A percentile compares a stretch with the other conserved stretches of the same genome.
Conservation (phyloP, 2,888 invertebrate genomes). For the Philereme vetulata region DNA sequence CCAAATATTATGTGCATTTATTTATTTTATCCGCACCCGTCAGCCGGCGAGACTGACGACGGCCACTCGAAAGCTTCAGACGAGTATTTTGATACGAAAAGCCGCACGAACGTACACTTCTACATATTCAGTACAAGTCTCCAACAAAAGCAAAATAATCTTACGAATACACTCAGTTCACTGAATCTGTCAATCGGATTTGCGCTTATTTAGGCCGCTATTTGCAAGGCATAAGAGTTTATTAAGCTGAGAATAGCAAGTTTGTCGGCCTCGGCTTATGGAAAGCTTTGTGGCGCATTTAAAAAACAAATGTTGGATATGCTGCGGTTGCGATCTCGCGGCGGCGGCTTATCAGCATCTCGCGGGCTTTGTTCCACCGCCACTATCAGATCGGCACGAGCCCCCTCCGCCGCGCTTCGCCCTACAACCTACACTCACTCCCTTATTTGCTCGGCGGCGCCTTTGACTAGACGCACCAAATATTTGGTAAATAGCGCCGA, state of each 20-base stretch:
- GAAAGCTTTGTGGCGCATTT: slow-evolving; percentile 41
- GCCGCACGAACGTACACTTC: slow-evolving; percentile 46
- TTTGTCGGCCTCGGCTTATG: slow-evolving; percentile 26
- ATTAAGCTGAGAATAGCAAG: slow-evolving; percentile 19
- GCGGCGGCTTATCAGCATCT: slow-evolving; percentile 69
- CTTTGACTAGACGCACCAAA: slow-evolving; percentile 75
- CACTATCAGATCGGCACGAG: slow-evolving; percentile 69
- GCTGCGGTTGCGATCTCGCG: slow-evolving; percentile 59
- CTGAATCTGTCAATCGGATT: slow-evolving; percentile 67
- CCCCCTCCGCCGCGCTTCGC: slow-evolving; percentile 48
- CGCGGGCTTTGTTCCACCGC: slow-evolving; percentile 63
- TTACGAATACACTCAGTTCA: slow-evolving; percentile 44
- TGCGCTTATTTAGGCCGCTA: slow-evolving; percentile 68
- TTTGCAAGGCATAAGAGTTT: slow-evolving; percentile 63
- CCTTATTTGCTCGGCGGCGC: slow-evolving; percentile 71
- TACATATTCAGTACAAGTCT: slow-evolving; percentile 55
- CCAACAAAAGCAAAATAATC: slow-evolving; percentile 42
- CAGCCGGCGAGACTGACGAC: slow-evolving; percentile 50
- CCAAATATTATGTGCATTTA: slow-evolving; percentile 80
- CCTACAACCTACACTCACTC: slow-evolving; percentile 45
- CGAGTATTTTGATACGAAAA: slow-evolving; percentile 52
- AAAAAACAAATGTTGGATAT: slow-evolving; percentile 59
- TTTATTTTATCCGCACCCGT: slow-evolving; percentile 63
- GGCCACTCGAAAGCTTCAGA: slow-evolving; percentile 50
- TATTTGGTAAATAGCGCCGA: slow-evolving; percentile 79